A percentile compares a stretch with the other conserved stretches of the same genome.
Conservation (phyloP, 1,140 invertebrate species). For the Rhopalosiphum maidis region DNA sequence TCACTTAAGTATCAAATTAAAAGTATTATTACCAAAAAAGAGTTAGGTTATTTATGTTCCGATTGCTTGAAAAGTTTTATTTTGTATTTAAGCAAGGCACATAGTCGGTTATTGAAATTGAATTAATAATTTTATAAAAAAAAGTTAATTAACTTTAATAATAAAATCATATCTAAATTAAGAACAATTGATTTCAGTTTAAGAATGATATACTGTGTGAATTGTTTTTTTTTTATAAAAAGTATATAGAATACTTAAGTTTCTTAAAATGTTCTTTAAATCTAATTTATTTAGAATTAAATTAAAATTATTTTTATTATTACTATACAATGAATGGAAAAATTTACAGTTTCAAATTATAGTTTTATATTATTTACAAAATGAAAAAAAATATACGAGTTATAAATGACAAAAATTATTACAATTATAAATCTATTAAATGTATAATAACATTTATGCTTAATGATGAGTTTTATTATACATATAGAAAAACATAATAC, state of each 20-base stretch:
- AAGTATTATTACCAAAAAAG: no score
- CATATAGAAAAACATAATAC: conserved; percentile 6
- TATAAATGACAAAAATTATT: conserved; percentile 8
- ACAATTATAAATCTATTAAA: background rate
- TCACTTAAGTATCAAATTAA: no score
- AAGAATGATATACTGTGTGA: background rate
- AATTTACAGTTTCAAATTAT: conserved; percentile 17
- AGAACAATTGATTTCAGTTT: background rate
- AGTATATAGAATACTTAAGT: background rate
- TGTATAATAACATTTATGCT: background rate
- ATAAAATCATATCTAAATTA: background rate
- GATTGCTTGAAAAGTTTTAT: no score
- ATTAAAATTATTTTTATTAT: background rate
- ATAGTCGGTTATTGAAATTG: background rate
- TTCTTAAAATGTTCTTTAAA: background rate
- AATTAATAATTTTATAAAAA: background rate
- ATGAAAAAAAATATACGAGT: conserved; percentile 31
- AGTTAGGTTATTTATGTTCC: no score
- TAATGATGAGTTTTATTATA: background rate
- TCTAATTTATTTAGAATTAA: background rate
- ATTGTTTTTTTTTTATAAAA: conserved; percentile 12
- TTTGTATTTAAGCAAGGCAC: background rate
- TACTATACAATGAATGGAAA: background rate
- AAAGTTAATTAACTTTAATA: background rate
- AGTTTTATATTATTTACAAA: conserved; percentile 1